Conservation (phyloP, 1,140 invertebrate species). For the Drosophila tropicalis region DNA sequence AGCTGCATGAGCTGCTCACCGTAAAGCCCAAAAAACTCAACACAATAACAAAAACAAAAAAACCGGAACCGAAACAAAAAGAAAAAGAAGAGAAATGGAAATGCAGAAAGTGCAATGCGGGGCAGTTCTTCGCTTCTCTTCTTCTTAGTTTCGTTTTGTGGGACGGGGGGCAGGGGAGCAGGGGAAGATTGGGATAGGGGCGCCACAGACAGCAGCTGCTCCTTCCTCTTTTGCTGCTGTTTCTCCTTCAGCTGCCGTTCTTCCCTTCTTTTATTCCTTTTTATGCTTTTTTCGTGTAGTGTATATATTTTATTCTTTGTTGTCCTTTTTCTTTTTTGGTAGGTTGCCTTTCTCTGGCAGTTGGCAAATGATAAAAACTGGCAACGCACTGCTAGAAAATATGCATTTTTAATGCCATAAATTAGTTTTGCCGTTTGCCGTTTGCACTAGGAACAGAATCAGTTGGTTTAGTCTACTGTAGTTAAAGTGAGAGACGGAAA, state of each 20-base stretch:
- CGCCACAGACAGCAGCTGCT: slow-evolving; percentile 1
- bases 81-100: background rate
- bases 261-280: background rate
- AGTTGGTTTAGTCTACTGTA: background rate
- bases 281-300: too few species aligned
- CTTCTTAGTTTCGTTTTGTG: background rate
- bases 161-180: background rate
- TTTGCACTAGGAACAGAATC: slow-evolving; percentile 53
- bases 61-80: slow-evolving; percentile 2
- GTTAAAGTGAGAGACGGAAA: background rate
- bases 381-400: slow-evolving; percentile 78
- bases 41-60: slow-evolving; percentile 21
- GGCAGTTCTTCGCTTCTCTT: background rate
- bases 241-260: slow-evolving; percentile 6
- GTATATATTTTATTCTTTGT: background rate
- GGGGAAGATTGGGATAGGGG: background rate
- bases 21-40: background rate
- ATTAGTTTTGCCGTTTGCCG: slow-evolving; percentile 75
- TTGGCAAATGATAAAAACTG: slow-evolving; percentile 76
- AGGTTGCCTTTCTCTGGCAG: slow-evolving; percentile 18
- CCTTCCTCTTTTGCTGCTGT: background rate
- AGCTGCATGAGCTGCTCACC: slow-evolving; percentile 51
- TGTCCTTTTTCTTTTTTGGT: background rate
- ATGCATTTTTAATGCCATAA: slow-evolving; percentile 81
- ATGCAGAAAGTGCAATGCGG: slow-evolving; percentile 15